Conservation (phyloP, 2,797 vertebrate genomes). For the Fratercula arctica region DNA sequence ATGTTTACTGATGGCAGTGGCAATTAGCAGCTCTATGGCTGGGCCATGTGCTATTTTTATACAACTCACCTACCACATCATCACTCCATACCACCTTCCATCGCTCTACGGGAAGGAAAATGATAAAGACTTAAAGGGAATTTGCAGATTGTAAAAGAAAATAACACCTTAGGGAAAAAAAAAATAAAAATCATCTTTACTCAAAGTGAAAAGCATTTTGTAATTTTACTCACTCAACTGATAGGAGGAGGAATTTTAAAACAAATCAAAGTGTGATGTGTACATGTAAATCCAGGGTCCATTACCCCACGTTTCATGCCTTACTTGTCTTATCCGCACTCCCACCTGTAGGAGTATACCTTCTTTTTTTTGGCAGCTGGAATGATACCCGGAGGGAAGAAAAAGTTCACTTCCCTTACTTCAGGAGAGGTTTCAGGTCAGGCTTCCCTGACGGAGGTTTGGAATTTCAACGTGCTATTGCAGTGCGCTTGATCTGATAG, state of each 20-base stretch:
- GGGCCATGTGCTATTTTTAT: not conserved
- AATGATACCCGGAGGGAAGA: not conserved
- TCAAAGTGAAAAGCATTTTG: not conserved
- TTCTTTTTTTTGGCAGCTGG: not conserved
- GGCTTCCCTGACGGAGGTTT: not conserved
- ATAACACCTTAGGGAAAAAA: not conserved
- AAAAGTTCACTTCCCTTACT: not conserved
- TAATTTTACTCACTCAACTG: not conserved
- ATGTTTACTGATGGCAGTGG: rapidly evolving
- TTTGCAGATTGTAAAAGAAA: not conserved
- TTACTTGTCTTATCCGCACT: not conserved
- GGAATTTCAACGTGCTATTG: not conserved
- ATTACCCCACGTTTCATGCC: not conserved
- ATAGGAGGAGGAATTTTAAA: not conserved
- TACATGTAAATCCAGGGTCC: not conserved
- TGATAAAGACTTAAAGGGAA: not conserved
- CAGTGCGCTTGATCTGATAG: not conserved
- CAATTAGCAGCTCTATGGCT: not conserved
- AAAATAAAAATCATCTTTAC: not conserved
- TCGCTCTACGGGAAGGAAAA: rapidly evolving
- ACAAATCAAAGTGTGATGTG: not conserved
- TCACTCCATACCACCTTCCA: not conserved
- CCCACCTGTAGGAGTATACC: not conserved
- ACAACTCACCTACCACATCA: rapidly evolving
- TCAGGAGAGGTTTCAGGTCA: not conserved